phyloP scores from a whole-genome alignment of 2,113 vertebrate genomes.

The Mirounga angustirostris region DNA sequence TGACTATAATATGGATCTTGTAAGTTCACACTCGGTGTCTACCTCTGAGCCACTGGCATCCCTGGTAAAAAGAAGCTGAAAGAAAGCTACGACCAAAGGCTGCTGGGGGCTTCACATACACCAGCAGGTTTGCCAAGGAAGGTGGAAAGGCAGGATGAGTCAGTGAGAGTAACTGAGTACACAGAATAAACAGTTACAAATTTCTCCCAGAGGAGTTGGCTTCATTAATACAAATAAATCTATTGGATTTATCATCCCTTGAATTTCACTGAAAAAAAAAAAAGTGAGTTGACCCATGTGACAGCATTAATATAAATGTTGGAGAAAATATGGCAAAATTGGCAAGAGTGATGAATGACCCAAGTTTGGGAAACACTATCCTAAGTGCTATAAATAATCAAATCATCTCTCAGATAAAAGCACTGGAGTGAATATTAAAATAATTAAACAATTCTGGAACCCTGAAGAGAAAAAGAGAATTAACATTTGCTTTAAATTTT shows the following conservation, averaged over 20 bases:
- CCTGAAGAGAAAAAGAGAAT: conserved; percentile 31
- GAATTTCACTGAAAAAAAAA: background rate
- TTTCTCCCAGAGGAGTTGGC: background rate
- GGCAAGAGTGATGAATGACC: background rate
- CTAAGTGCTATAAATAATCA: background rate
- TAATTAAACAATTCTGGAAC: background rate
- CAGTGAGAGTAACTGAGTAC: background rate
- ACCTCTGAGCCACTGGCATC: background rate
- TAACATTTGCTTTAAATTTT: background rate
- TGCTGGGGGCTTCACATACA: background rate
- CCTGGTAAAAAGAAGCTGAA: background rate
- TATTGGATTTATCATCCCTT: background rate
- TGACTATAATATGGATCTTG: background rate
- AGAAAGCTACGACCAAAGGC: background rate
- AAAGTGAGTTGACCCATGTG: background rate
- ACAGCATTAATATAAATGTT: background rate
- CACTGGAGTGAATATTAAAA: background rate
- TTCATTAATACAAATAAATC: conserved; percentile 25
- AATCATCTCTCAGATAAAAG: background rate
- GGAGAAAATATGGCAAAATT: background rate
- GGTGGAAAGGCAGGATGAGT: background rate
- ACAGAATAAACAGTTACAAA: background rate
- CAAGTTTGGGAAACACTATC: background rate
- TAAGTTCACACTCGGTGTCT: background rate
- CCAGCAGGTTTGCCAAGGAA: background rate